These are phyloP conservation scores for Cyprinella venusta DNA, from an alignment of 2,797 vertebrate genomes.

Conservation along the genomic window DNA sequence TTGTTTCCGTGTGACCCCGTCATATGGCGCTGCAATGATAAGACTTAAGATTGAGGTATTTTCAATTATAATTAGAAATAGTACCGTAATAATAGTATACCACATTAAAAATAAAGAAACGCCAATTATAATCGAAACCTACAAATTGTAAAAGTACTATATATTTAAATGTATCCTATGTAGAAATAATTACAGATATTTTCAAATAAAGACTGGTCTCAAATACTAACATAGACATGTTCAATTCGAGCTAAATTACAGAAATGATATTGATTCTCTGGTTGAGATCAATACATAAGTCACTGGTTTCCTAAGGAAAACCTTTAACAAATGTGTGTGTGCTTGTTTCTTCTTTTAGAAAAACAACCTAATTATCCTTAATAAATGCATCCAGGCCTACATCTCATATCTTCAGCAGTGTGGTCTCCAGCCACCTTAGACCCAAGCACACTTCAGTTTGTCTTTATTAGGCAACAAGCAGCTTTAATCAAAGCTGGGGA, in stretches of 20 bases:
- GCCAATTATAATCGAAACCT: neutral
- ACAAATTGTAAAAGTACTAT: neutral
- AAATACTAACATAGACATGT: neutral
- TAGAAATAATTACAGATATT: no score
- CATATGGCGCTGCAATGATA: constrained; percentile 3
- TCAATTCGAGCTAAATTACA: neutral
- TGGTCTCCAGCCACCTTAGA: constrained; percentile 69
- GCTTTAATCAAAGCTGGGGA: constrained; percentile 80
- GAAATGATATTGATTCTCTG: neutral
- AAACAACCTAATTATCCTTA: constrained; percentile 51
- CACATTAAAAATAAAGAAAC: neutral
- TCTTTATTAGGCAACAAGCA: constrained; percentile 86
- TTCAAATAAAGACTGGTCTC: neutral
- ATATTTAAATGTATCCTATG: neutral
- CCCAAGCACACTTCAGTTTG: constrained; percentile 78
- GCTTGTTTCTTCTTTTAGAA: constrained; percentile 46
- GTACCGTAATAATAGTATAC: neutral
- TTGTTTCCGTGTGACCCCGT: constrained; percentile 39
- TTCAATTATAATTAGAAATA: neutral
- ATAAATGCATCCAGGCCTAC: constrained; percentile 45
- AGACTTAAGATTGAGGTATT: neutral
- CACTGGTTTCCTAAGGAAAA: neutral
- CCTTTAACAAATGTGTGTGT: constrained; percentile 44
- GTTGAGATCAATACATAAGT: constrained; percentile 5
- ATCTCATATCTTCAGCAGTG: constrained; percentile 62